Evolutionary conservation across 1,140 invertebrate species (phyloP).

Genomic region (Drosophila tristis): DNA sequence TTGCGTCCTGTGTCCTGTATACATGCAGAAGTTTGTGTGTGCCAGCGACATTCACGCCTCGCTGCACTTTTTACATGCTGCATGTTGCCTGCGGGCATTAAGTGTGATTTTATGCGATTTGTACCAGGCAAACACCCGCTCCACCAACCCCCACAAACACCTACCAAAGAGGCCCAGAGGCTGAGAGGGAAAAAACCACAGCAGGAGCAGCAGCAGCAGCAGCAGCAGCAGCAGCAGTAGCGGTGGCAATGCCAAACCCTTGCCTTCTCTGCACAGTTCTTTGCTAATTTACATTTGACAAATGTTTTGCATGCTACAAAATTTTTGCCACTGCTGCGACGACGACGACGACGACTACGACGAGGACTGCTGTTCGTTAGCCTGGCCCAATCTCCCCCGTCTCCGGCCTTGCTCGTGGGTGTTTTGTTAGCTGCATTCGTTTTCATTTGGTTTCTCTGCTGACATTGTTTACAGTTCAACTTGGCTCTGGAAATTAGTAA

Average conservation of each 20-base stretch:
- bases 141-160: constrained; percentile 6
- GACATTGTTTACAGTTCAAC: constrained; percentile 80
- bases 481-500: constrained; percentile 73
- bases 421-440: constrained; percentile 74
- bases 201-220: constrained; percentile 22
- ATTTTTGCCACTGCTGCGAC: constrained; percentile 63
- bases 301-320: constrained; percentile 75
- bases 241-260: constrained; percentile 19
- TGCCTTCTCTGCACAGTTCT: constrained; percentile 42
- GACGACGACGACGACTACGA: constrained; percentile 39
- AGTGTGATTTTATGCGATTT: constrained; percentile 81
- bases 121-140: constrained; percentile 53
- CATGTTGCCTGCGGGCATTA: constrained; percentile 78
- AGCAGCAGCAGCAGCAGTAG: neutral
- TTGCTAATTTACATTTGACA: constrained; percentile 81
- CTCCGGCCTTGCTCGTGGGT: constrained; percentile 29
- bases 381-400: neutral
- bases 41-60: constrained; percentile 76
- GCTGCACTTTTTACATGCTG: constrained; percentile 73
- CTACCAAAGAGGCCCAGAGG: constrained; percentile 21
- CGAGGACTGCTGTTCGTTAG: constrained; percentile 68
- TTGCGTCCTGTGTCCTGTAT: constrained; percentile 19
- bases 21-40: constrained; percentile 69
- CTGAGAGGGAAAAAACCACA: constrained; percentile 59
- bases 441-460: constrained; percentile 74